Base-by-base conservation (phyloP, 1,140 invertebrate species). In the Melanaphis sacchari region DNA sequence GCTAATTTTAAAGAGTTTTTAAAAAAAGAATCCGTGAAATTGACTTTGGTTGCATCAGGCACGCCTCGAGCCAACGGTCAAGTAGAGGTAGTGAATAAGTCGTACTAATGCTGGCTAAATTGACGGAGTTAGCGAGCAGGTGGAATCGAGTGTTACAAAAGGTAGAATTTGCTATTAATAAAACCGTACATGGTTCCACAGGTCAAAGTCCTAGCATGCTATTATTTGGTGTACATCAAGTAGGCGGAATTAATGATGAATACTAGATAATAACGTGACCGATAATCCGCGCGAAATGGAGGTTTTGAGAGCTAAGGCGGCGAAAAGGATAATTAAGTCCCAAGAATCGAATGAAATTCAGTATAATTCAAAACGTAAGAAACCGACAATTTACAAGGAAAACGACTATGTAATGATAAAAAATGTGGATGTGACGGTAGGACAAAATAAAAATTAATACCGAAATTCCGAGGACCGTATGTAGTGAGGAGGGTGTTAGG, bases 111-210 rank as follows among this genome's bases (percentile, higher is more conserved):
- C 41, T 92, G 9, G 18, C 76, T 26, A 81, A 66, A 24, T 41
- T 43, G 2, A 22, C 54, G 36, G 76, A 91, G 6, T 36, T 38
- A 41, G 21, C 59, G 43, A 93, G 9, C 93, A 94, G 26, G 93
- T 94, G 93, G 66, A 21, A 82, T 82, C 21, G 36, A 41, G 81
- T 84, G 81, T 40, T 84, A 84, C 38, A 84, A 9, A 84, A 52
- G 82, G 41, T 81, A 46, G 90, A 59, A 93, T 90, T 93, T 26
- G 49, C 93, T 8, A 66, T 94, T 5, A 94, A 94, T 46, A 94
- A 94, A 76, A 94, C 90, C 0, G 31, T 94, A 0, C 52, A 76
- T 76, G 24, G 22, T 0, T 81, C 76, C 15, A 81, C 81, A 40
- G 81, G 81, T 2, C 54, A 26, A 59, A 31, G 54, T 4, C 54